phyloP scores from a whole-genome alignment of 2,113 vertebrate species.

The Tricholaema leucomelas region DNA sequence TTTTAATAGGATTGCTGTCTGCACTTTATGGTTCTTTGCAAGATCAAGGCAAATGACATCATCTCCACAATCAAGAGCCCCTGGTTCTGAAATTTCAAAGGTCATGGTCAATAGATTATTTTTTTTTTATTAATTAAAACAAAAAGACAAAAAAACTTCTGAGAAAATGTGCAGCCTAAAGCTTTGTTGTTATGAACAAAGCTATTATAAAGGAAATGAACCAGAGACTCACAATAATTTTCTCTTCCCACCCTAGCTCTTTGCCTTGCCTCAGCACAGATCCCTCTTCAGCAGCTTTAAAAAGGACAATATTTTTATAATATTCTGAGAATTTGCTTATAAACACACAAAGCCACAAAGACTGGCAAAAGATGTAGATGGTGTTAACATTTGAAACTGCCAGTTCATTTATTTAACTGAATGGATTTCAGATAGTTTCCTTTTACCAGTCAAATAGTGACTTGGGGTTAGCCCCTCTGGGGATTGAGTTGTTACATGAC shows the following conservation, averaged over 20 bases:
- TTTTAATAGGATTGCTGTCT: conserved; percentile 61
- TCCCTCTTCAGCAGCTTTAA: not conserved
- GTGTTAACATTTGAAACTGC: conserved; percentile 53
- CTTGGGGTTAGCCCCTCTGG: conserved; percentile 54
- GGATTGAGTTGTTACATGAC: conserved; percentile 12
- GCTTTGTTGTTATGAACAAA: not conserved
- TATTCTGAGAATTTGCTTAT: conserved; percentile 52
- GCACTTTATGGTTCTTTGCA: conserved; percentile 32
- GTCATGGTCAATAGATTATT: not conserved
- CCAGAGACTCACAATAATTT: not conserved
- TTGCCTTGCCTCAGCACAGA: not conserved
- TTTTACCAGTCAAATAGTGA: conserved; percentile 63
- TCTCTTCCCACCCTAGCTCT: not conserved
- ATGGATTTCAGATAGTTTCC: conserved; percentile 60
- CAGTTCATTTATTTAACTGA: conserved; percentile 50
- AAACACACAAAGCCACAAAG: conserved; percentile 69
- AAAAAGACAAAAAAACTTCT: not conserved
- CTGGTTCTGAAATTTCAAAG: conserved; percentile 54
- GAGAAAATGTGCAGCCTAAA: conserved; percentile 13
- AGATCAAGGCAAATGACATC: conserved; percentile 61
- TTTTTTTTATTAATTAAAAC: not conserved
- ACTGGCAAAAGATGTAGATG: conserved; percentile 43
- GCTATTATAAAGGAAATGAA: conserved; percentile 19
- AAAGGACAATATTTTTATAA: conserved; percentile 64
- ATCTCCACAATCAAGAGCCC: conserved; percentile 34